Evolutionary conservation across 2,888 invertebrate genomes (phyloP).

Genomic region (Volucella inanis): DNA sequence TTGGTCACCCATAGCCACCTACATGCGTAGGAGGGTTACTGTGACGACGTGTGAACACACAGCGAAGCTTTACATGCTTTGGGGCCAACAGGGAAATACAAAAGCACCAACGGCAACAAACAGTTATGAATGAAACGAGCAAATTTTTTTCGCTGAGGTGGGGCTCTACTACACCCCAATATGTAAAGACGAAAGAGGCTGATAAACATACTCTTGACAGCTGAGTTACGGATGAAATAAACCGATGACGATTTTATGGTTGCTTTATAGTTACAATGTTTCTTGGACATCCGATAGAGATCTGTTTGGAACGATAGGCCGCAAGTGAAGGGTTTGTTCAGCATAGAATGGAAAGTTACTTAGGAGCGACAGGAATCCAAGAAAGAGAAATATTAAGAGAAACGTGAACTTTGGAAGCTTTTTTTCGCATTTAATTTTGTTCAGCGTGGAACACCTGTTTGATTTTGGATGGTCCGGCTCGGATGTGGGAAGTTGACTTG

Average conservation of each 20-base stretch:
- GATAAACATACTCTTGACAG: constrained; percentile 17
- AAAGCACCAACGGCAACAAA: constrained; percentile 13
- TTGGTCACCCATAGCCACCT: constrained; percentile 12
- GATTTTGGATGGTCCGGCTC: background rate
- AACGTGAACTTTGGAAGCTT: background rate
- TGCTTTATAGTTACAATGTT: too few relatives aligned
- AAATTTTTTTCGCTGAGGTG: constrained; percentile 20
- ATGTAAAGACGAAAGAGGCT: background rate
- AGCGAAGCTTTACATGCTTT: constrained; percentile 39
- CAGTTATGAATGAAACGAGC: constrained; percentile 61
- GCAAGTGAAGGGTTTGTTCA: background rate
- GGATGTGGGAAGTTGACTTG: constrained; percentile 23
- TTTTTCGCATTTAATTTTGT: background rate
- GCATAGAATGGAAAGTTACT: background rate
- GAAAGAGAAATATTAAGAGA: constrained; percentile 25
- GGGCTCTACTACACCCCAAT: constrained; percentile 39
- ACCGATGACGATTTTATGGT: background rate
- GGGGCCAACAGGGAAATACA: constrained; percentile 29
- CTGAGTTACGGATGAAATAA: background rate
- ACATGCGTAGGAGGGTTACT: constrained; percentile 47
- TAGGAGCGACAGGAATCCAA: background rate
- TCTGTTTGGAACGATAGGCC: background rate
- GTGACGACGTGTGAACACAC: constrained; percentile 35
- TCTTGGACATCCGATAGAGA: too few relatives aligned
- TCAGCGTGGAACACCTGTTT: constrained; percentile 37